Percentiles rank a stretch among this genome's conserved stretches.
phyloP scores from a whole-genome alignment of 2,888 invertebrate genomes.

The Dynastes hyllus region DNA sequence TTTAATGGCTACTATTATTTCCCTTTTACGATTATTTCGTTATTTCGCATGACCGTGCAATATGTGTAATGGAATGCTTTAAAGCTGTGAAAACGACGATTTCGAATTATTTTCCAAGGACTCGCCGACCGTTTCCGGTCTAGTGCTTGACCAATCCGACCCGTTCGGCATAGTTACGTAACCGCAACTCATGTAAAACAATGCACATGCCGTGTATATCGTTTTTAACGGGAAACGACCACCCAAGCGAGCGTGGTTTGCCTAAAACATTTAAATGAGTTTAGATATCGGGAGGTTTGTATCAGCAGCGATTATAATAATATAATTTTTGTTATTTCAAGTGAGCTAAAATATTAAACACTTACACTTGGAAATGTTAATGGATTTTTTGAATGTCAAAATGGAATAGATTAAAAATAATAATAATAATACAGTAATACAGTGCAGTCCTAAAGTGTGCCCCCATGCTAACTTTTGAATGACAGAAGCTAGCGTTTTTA shows the following conservation, averaged over 20 bases:
- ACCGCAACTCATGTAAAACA: conserved; percentile 25
- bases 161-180: conserved; percentile 5
- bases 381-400: no score
- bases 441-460: no score
- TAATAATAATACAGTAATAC: no score
- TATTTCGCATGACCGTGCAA: neutral
- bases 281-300: neutral
- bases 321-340: no score
- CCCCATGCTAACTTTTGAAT: no score
- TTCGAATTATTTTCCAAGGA: conserved; percentile 1
- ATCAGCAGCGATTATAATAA: neutral
- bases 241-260: neutral
- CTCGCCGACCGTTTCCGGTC: conserved; percentile 4
- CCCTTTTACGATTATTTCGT: neutral
- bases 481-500: no score
- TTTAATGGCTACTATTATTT: neutral
- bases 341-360: no score
- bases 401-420: no score
- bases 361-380: no score
- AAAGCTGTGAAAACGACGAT: conserved; percentile 13
- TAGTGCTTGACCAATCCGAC: conserved; percentile 3
- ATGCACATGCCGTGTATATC: neutral
- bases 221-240: conserved; percentile 9
- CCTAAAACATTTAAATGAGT: neutral
- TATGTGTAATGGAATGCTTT: neutral